Percentiles rank a stretch among this genome's conserved stretches.
These are phyloP conservation scores for Mustela erminea DNA, from an alignment of 2,797 vertebrate species.

Conservation along the genomic window DNA sequence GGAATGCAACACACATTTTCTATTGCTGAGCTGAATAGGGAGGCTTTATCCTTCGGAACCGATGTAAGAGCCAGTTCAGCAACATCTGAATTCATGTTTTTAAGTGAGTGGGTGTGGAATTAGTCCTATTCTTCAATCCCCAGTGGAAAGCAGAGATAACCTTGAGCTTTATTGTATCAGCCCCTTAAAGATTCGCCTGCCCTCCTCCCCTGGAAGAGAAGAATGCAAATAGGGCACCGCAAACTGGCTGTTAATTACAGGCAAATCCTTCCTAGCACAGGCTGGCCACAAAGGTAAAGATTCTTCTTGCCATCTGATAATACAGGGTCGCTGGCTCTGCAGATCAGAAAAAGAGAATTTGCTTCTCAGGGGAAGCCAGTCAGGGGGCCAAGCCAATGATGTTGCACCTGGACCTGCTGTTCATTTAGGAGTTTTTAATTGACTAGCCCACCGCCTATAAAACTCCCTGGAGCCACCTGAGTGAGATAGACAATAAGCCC, in stretches of 20 bases:
- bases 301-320: constrained; percentile 20
- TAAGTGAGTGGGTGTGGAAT: constrained; percentile 53
- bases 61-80: constrained; percentile 45
- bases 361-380: neutral
- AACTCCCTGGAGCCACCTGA: neutral
- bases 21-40: neutral
- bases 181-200: constrained; percentile 7
- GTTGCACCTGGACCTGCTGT: neutral
- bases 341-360: constrained; percentile 29
- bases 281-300: neutral
- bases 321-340: constrained; percentile 17
- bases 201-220: neutral
- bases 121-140: constrained; percentile 71
- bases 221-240: neutral
- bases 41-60: constrained; percentile 39
- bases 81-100: constrained; percentile 40
- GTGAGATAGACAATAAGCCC: neutral
- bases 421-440: constrained; percentile 46
- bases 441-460: neutral
- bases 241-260: constrained; percentile 50
- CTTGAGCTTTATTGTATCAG: constrained; percentile 51
- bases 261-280: neutral
- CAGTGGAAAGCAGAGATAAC: constrained; percentile 71
- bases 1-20: neutral
- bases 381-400: neutral